Evolutionary conservation across 2,888 invertebrate species (phyloP).

Genomic region (Epistrophe eligans): DNA sequence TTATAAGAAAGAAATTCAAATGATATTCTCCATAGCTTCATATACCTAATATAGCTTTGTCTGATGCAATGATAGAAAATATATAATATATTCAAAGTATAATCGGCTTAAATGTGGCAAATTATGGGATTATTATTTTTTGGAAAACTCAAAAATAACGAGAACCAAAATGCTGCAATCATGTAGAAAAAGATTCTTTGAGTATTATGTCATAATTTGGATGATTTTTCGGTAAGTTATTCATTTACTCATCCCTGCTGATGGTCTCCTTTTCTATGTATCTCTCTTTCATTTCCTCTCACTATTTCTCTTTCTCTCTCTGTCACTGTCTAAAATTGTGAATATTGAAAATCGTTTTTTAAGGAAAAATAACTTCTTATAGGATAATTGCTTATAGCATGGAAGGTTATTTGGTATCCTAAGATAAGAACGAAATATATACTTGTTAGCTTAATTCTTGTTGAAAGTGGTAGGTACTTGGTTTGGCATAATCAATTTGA

Average conservation of each 20-base stretch:
- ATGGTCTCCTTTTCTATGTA: not conserved
- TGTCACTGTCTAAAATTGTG: not conserved
- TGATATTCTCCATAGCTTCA: conserved; percentile 24
- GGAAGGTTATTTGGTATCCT: conserved; percentile 10
- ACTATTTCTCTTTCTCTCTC: no score
- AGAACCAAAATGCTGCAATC: conserved; percentile 17
- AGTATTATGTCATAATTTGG: conserved; percentile 58
- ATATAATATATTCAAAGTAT: conserved; percentile 60
- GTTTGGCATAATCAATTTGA: conserved; percentile 32
- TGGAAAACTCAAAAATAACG: conserved; percentile 54
- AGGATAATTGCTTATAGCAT: conserved; percentile 30
- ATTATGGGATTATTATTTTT: conserved; percentile 65
- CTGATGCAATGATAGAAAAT: conserved; percentile 31
- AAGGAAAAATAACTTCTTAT: conserved; percentile 13
- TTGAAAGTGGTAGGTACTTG: conserved; percentile 13
- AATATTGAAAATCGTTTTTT: conserved; percentile 29
- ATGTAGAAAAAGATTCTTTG: not conserved
- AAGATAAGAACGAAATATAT: conserved; percentile 34
- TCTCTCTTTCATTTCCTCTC: not conserved
- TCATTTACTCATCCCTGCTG: conserved; percentile 6
- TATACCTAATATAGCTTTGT: not conserved
- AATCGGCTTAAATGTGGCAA: conserved; percentile 67
- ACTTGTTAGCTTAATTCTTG: conserved; percentile 30
- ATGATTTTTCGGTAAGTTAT: conserved; percentile 50
- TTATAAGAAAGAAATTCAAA: conserved; percentile 27